These are phyloP conservation scores for Euproctis similis DNA, from an alignment of 2,888 invertebrate species.

Conservation along the genomic window DNA sequence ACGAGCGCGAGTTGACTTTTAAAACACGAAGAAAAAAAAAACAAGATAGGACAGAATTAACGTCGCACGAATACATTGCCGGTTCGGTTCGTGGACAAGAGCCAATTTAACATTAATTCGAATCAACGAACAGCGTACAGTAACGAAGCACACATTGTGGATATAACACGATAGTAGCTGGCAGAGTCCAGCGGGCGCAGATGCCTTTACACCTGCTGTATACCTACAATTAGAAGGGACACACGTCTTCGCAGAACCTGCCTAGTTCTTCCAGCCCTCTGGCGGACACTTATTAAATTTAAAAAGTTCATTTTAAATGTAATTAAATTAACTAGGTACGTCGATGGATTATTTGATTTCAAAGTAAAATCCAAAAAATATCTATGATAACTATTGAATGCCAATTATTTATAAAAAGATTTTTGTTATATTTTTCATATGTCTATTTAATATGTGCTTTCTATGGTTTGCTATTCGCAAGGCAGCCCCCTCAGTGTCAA, in stretches of 20 bases:
- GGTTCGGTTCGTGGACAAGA: constrained; percentile 31
- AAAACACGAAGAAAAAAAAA: too few relatives aligned
- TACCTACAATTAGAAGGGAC: constrained; percentile 59
- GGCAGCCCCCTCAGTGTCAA: too few relatives aligned
- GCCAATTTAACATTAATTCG: constrained; percentile 29
- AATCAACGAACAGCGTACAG: constrained; percentile 30
- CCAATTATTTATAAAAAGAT: too few relatives aligned
- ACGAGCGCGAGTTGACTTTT: constrained; percentile 32
- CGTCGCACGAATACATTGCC: constrained; percentile 39
- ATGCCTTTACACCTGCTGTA: constrained; percentile 66
- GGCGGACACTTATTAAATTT: too few relatives aligned
- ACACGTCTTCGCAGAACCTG: constrained; percentile 45
- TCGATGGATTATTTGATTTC: too few relatives aligned
- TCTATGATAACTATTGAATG: too few relatives aligned
- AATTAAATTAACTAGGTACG: too few relatives aligned
- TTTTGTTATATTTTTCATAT: too few relatives aligned
- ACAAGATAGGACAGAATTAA: constrained; percentile 20
- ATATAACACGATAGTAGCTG: constrained; percentile 51
- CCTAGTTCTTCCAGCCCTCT: constrained; percentile 19
- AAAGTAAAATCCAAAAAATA: too few relatives aligned
- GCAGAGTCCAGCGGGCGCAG: constrained; percentile 56
- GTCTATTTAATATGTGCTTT: too few relatives aligned
- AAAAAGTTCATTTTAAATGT: too few relatives aligned
- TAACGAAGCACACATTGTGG: constrained; percentile 30
- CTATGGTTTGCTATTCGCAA: too few relatives aligned